Base-by-base conservation (phyloP, 2,797 vertebrate genomes). In the Anabas testudineus region DNA sequence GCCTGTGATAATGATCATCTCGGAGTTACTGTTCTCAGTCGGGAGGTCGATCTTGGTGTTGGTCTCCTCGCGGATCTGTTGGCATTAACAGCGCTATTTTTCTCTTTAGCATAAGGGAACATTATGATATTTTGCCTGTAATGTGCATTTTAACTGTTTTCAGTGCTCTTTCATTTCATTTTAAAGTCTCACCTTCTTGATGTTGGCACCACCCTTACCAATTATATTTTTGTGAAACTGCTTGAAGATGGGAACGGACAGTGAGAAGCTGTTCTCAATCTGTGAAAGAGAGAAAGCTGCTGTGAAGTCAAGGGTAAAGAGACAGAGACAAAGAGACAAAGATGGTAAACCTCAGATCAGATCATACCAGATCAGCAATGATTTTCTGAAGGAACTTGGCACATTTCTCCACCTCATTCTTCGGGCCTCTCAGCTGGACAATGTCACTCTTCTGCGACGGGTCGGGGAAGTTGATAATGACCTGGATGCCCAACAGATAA, bases 221-320 rank as follows among this genome's bases (percentile, higher is more conserved):
- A 95, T 95, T 4, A 96, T 95, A 86, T 95, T 95, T 88, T 95
- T 96, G 89, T 96, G 95, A 78, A 95, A 95, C 81, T 95, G 94
- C 84, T 96, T 96, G 52, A 94, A 95, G 82, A 96, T 93, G 45
- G 95, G 93, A 32, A 96, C 90, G 0, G 93, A 94, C 76, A 96
- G 91, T 10, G 92, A 94, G 87, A 92, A 96, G 80, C 91, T 96
- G 61, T 93, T 95, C 75, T 95, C 94, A 24, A 95, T 93, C 95
- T 96, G 46, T 36, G 19, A 55, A 52, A 60, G 28, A 65, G 10
- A 61, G 24, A 62, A 36, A 51, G 15, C 14, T 6, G 53, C 49
- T 0, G 26, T 80, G 59, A 74, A n/a, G 55, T 16, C 1, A 22
- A 24, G 24, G 6, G 30, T 14, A n/a, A 22, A 47, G 24, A 42